Evolutionary conservation across 1,140 invertebrate species (phyloP).

Genomic region (Drosophila kurseongensis): DNA sequence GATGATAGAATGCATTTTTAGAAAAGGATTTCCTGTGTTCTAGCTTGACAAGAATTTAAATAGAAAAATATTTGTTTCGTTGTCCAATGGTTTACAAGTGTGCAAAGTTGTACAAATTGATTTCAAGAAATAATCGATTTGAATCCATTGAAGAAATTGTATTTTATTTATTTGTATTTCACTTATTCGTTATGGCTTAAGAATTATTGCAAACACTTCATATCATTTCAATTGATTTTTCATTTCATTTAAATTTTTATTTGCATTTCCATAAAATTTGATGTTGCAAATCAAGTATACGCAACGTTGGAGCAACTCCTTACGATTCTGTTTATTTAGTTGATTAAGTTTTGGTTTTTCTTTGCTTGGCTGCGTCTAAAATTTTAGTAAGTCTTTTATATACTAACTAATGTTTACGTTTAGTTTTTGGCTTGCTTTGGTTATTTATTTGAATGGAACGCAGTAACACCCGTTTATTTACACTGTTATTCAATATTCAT

Average conservation of each 20-base stretch:
- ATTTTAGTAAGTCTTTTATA: constrained; percentile 59
- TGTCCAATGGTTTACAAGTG: neutral
- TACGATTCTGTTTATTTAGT: constrained; percentile 30
- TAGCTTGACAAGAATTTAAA: neutral
- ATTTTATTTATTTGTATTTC: constrained; percentile 64
- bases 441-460: constrained; percentile 51
- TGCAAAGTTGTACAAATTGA: neutral
- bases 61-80: constrained; percentile 1
- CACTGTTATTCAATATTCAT: constrained; percentile 34
- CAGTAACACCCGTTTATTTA: constrained; percentile 60
- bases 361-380: constrained; percentile 34
- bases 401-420: constrained; percentile 57
- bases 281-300: constrained; percentile 33
- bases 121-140: constrained; percentile 2
- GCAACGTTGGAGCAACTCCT: constrained; percentile 39
- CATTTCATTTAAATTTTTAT: constrained; percentile 37
- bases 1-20: constrained; percentile 8
- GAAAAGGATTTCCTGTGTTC: neutral
- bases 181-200: constrained; percentile 64
- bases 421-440: constrained; percentile 33
- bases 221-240: constrained; percentile 45
- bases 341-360: constrained; percentile 34
- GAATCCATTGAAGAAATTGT: constrained; percentile 60
- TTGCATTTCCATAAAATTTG: constrained; percentile 28
- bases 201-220: constrained; percentile 60